Percentiles rank a stretch among this genome's conserved stretches.
phyloP scores from a whole-genome alignment of 1,140 invertebrate genomes.

The Tetramorium parvispinum region DNA sequence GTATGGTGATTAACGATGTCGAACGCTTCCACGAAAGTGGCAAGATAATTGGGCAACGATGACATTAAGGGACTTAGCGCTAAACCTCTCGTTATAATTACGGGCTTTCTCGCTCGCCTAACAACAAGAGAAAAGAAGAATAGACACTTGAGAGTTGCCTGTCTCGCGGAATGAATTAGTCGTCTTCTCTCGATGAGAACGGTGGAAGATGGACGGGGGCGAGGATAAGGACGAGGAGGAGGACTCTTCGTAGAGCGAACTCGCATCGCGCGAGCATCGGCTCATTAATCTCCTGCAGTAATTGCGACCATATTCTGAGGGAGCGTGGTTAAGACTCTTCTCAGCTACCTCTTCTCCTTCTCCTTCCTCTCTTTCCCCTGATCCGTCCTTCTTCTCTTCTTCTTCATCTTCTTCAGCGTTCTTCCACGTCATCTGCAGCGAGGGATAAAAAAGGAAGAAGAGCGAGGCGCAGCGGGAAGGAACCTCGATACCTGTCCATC shows the following conservation, averaged over 20 bases:
- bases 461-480: slow-evolving; percentile 67
- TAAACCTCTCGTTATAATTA: slow-evolving; percentile 74
- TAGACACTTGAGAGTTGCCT: slow-evolving; percentile 72
- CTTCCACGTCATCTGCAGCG: slow-evolving; percentile 68
- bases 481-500: slow-evolving; percentile 76
- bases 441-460: slow-evolving; percentile 44
- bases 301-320: slow-evolving; percentile 81
- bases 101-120: slow-evolving; percentile 70
- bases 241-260: slow-evolving; percentile 73
- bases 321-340: slow-evolving; percentile 74
- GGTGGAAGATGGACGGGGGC: slow-evolving; percentile 61
- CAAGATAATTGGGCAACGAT: slow-evolving; percentile 67
- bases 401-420: slow-evolving; percentile 61
- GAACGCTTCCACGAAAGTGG: slow-evolving; percentile 59
- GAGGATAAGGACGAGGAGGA: slow-evolving; percentile 52
- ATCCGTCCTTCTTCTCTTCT: slow-evolving; percentile 55
- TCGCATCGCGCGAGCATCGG: slow-evolving; percentile 78
- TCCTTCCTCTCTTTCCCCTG: slow-evolving; percentile 32
- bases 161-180: slow-evolving; percentile 74
- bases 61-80: slow-evolving; percentile 72
- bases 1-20: slow-evolving; percentile 51
- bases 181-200: slow-evolving; percentile 72
- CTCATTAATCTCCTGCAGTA: slow-evolving; percentile 83
- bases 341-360: slow-evolving; percentile 59
- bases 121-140: slow-evolving; percentile 74